Evolutionary conservation across 2,113 vertebrate genomes (phyloP), one percentile per base, ranked within the genome.

Genomic region (Mus spicilegus): DNA sequence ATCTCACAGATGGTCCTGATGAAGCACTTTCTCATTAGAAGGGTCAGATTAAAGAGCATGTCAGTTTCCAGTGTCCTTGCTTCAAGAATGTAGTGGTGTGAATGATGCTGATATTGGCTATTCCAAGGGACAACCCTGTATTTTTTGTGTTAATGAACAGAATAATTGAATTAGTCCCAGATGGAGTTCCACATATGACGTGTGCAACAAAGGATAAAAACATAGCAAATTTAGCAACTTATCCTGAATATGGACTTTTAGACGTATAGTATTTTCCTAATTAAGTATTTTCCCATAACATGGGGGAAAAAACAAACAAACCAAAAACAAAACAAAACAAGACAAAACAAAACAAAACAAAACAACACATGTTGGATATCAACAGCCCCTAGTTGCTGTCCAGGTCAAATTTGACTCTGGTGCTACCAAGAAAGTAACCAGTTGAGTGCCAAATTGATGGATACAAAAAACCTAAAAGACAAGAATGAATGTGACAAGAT

Each of bases 71-170:
- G 97, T 99, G 87, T 93, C 95, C 30, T 92, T 94, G 6, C 99
- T 99, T 92, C 98, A 99, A 22, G 95, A 96, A 0, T 99, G 99
- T 98, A 99, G 99, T 49, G 99, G 99, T 90, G 97, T 98, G 51
- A 96, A 98, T 3, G 99, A 99, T 90, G 20, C 96, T 92, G 98
- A 67, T 70, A 99, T 99, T 91, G 99, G 99, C 82, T 99, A 99
- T 96, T 98, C 98, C 90, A 98, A 98, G 90, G 99, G 99, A 91
- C 98, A 97, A 72, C 99, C 99, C 16, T 99, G 99, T 33, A 97
- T 99, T 93, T 93, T 98, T 99, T 97, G 98, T 99, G 95, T 99
- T 99, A 98, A 99, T 99, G 99, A 99, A 99, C 98, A 99, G 99
- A 98, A 99, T 99, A 98, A 99, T 99, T 97, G 99, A 99, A 96